Evolutionary conservation across 2,797 vertebrate species (phyloP).

Genomic region (Pangasius djambal): DNA sequence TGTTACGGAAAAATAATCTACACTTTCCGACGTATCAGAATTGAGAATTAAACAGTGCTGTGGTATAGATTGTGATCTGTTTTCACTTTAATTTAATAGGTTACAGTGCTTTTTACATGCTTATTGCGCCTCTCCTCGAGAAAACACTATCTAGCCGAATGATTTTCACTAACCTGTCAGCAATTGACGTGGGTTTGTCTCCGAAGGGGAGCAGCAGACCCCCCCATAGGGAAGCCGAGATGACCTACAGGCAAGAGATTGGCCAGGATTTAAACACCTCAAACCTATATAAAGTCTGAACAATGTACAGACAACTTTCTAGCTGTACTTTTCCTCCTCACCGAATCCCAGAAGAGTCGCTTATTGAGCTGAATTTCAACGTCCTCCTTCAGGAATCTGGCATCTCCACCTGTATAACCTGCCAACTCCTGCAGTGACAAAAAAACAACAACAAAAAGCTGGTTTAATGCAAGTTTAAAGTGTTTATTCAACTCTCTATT

Average conservation of each 20-base stretch:
- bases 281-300: background rate
- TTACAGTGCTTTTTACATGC: too few relatives aligned
- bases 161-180: constrained; percentile 84
- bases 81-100: background rate
- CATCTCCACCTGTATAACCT: constrained; percentile 92
- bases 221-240: constrained; percentile 92
- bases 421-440: constrained; percentile 84
- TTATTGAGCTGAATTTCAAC: constrained; percentile 94
- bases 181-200: constrained; percentile 87
- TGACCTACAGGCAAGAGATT: constrained; percentile 74
- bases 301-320: background rate
- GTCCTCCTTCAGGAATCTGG: constrained; percentile 94
- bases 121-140: background rate
- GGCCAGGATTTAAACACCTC: background rate
- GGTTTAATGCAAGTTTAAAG: background rate
- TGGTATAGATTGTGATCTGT: background rate
- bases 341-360: constrained; percentile 86
- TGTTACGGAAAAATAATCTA: background rate
- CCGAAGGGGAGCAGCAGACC: constrained; percentile 91
- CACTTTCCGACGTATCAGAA: background rate
- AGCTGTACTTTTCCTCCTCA: constrained; percentile 67
- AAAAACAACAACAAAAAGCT: constrained; percentile 16
- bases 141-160: background rate
- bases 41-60: background rate
- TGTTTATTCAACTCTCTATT: background rate